A percentile compares a stretch with the other conserved stretches of the same genome.
Conservation (phyloP, 2,113 vertebrate genomes). For the Cyanoramphus novaezelandiae region DNA sequence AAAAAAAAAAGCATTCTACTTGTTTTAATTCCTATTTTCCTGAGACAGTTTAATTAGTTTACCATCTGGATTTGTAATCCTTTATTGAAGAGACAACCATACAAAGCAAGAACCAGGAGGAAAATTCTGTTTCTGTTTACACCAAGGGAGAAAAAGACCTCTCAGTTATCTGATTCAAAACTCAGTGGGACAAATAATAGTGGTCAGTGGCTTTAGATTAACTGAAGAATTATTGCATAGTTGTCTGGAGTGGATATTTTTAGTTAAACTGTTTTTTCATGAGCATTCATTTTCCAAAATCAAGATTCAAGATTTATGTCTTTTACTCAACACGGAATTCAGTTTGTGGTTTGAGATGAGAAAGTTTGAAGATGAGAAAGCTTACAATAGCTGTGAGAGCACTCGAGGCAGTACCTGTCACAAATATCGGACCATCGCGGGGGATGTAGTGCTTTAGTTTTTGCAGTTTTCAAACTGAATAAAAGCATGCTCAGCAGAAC, state of each 20-base stretch:
- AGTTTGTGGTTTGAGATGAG: not conserved
- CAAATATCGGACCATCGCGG: not conserved
- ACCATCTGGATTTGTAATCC: not conserved
- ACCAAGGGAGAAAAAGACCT: not conserved
- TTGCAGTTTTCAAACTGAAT: not conserved
- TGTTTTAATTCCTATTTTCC: not conserved
- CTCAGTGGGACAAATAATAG: not conserved
- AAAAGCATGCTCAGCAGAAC: not conserved
- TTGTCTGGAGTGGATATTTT: not conserved
- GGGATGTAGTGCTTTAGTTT: not conserved
- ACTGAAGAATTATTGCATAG: not conserved
- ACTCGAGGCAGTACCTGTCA: not conserved
- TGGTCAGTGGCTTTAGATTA: not conserved
- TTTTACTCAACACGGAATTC: not conserved
- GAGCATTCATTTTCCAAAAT: not conserved
- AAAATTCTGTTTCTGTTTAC: not conserved
- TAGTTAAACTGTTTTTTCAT: not conserved
- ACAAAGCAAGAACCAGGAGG: not conserved
- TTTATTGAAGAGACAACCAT: not conserved
- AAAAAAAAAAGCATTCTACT: not conserved
- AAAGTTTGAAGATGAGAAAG: not conserved
- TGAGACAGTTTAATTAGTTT: conserved; percentile 53
- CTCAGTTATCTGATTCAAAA: not conserved
- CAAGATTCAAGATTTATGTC: not conserved
- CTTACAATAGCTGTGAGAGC: not conserved